phyloP scores from a whole-genome alignment of 2,888 invertebrate genomes.

The Ophion costatus region DNA sequence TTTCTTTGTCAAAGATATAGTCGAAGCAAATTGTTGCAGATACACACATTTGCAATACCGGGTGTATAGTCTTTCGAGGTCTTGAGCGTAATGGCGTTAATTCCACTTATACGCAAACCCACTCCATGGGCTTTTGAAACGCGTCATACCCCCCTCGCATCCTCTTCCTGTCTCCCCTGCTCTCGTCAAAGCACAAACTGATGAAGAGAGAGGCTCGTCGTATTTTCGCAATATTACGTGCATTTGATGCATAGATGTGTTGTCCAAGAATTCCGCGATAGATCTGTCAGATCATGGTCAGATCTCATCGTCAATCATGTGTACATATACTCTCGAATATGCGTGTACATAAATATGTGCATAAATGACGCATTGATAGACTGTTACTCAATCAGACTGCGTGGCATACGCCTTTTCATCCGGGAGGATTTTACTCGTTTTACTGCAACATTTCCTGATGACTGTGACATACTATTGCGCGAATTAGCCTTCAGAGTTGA shows the following conservation, averaged over 20 bases:
- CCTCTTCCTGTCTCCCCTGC: constrained; percentile 13
- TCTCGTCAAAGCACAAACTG: background rate
- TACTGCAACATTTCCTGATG: background rate
- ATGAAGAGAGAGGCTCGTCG: constrained; percentile 39
- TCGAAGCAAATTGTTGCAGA: background rate
- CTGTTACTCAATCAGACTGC: constrained; percentile 58
- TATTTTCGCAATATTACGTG: constrained; percentile 47
- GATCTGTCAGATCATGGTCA: constrained; percentile 55
- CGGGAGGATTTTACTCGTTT: constrained; percentile 51
- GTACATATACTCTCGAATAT: constrained; percentile 1
- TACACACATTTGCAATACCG: constrained; percentile 21
- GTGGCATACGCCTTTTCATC: constrained; percentile 41
- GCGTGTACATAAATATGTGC: constrained; percentile 3
- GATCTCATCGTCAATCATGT: constrained; percentile 26
- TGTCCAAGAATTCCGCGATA: constrained; percentile 43
- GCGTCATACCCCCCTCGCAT: constrained; percentile 24
- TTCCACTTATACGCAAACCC: constrained; percentile 56
- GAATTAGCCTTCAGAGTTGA: too few relatives aligned
- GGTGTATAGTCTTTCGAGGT: constrained; percentile 35
- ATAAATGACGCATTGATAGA: constrained; percentile 21
- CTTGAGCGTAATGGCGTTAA: constrained; percentile 57
- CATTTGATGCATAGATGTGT: constrained; percentile 29
- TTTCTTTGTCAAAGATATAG: background rate
- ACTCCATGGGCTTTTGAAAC: constrained; percentile 53
- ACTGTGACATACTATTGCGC: background rate